phyloP scores from a whole-genome alignment of 2,888 invertebrate species.

The Lithophane ornitopus region DNA sequence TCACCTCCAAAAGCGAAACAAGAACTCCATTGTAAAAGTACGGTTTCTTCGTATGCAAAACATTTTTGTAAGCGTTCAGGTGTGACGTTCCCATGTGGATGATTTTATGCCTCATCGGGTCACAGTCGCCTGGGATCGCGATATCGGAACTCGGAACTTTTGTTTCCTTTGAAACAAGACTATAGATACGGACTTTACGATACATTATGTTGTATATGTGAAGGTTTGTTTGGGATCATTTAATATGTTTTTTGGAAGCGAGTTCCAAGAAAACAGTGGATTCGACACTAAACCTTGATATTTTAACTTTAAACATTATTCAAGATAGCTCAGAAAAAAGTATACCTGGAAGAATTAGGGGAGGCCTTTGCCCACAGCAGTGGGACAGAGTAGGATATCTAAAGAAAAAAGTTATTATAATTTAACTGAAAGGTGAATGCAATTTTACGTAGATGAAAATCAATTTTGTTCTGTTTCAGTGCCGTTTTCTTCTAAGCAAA shows the following conservation, averaged over 20 bases:
- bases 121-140: constrained; percentile 55
- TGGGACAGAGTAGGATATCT: background rate
- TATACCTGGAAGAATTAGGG: background rate
- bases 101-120: constrained; percentile 65
- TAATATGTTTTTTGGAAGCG: constrained; percentile 15
- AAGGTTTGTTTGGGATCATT: constrained; percentile 32
- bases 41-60: constrained; percentile 60
- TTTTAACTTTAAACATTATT: background rate
- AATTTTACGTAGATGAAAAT: background rate
- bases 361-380: background rate
- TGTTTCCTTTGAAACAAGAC: constrained; percentile 52
- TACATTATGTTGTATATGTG: constrained; percentile 3
- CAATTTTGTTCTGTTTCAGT: background rate
- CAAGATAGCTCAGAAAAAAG: background rate
- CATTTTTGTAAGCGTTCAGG: constrained; percentile 65
- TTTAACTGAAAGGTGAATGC: background rate
- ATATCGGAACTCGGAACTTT: constrained; percentile 56
- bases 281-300: background rate
- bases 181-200: constrained; percentile 34
- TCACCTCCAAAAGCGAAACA: constrained; percentile 52
- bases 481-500: background rate
- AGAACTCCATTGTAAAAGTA: constrained; percentile 47
- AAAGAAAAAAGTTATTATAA: background rate
- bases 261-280: no score
- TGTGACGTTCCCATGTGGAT: constrained; percentile 64